These are phyloP conservation scores for Poeciliopsis infans DNA, from an alignment of 2,797 vertebrate genomes.

Conservation along the genomic window DNA sequence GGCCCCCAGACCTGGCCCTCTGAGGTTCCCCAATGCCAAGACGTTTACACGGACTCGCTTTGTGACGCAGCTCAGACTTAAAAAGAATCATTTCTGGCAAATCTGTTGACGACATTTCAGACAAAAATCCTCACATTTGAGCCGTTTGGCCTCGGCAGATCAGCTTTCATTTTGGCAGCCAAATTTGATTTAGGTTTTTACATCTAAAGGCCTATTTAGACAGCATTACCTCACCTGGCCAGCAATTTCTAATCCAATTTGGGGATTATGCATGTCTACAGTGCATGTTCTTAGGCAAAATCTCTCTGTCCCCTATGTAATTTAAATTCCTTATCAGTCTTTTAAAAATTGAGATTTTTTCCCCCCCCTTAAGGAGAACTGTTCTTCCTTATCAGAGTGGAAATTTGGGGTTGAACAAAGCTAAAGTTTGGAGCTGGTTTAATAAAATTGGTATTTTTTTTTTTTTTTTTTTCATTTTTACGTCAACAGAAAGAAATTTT, in stretches of 20 bases:
- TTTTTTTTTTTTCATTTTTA: neutral
- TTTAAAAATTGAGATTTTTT: neutral
- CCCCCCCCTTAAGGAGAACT: neutral
- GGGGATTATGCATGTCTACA: neutral
- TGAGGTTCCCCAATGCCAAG: slow-evolving; percentile 51
- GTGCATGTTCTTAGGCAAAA: neutral
- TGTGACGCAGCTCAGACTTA: slow-evolving; percentile 52
- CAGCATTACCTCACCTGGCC: slow-evolving; percentile 1
- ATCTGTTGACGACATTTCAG: slow-evolving; percentile 56
- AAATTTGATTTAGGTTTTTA: neutral
- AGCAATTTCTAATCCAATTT: slow-evolving; percentile 11
- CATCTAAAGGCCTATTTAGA: neutral
- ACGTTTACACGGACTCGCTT: slow-evolving; percentile 39
- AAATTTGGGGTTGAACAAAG: neutral
- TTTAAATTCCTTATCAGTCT: neutral
- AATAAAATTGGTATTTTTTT: neutral
- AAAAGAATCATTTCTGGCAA: slow-evolving; percentile 58
- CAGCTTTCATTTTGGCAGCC: slow-evolving; percentile 2
- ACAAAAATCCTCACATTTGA: slow-evolving; percentile 30
- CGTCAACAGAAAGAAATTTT: neutral
- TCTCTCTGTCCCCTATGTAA: neutral
- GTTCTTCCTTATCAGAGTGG: neutral
- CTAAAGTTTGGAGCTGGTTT: neutral
- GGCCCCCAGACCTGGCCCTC: slow-evolving; percentile 66
- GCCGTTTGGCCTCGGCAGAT: neutral